Evolutionary conservation across 1,140 invertebrate genomes (phyloP).

Genomic region (Drosophila repleta): DNA sequence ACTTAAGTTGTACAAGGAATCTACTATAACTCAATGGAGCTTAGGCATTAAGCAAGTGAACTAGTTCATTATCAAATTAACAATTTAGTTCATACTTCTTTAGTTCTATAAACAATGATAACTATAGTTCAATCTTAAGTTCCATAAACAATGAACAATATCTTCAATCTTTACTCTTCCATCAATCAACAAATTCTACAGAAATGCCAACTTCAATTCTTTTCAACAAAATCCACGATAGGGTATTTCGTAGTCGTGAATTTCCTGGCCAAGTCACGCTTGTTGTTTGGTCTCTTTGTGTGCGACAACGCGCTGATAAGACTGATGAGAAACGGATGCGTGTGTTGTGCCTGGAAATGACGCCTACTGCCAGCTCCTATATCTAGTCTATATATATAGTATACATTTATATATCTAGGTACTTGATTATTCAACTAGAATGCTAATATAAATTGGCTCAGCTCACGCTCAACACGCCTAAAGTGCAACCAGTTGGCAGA

Average conservation of each 20-base stretch:
- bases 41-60: no score
- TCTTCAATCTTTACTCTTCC: no score
- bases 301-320: slow-evolving; percentile 43
- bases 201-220: no score
- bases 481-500: neutral
- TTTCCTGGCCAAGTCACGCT: neutral
- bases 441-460: slow-evolving; percentile 9
- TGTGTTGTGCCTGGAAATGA: slow-evolving; percentile 36
- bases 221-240: neutral
- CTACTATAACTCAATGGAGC: no score
- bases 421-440: slow-evolving; percentile 10
- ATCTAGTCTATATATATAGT: slow-evolving; percentile 6
- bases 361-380: slow-evolving; percentile 14
- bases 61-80: no score
- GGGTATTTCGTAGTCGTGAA: neutral
- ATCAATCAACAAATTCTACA: no score
- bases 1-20: no score
- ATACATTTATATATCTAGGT: neutral
- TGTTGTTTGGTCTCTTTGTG: slow-evolving; percentile 32
- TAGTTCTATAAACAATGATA: no score
- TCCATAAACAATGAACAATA: no score
- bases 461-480: neutral
- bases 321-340: slow-evolving; percentile 43
- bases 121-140: no score
- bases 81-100: no score